phyloP scores from a whole-genome alignment of 2,888 invertebrate species.

The Machimus atricapillus region DNA sequence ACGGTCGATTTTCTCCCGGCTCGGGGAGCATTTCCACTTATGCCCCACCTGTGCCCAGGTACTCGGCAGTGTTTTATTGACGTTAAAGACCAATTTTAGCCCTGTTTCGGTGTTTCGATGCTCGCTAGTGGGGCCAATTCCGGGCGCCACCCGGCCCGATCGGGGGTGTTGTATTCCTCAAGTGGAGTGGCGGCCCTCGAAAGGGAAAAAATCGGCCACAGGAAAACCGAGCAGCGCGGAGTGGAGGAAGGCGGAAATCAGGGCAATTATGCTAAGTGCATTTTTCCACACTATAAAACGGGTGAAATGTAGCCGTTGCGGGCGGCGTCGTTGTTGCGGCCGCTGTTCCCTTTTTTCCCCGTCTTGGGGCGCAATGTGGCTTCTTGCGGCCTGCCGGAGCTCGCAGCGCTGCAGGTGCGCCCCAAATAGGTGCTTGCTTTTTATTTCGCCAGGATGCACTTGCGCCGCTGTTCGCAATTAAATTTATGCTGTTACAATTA shows the following conservation, averaged over 20 bases:
- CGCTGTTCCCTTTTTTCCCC: neutral
- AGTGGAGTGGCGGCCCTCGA: neutral
- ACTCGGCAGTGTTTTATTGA: neutral
- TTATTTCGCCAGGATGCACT: slow-evolving; percentile 3
- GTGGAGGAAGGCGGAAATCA: neutral
- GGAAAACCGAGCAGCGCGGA: neutral
- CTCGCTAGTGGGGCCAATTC: neutral
- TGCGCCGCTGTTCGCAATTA: slow-evolving; percentile 22
- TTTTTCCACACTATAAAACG: neutral
- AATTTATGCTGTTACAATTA: slow-evolving; percentile 13
- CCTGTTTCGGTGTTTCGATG: neutral
- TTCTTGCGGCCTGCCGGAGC: neutral
- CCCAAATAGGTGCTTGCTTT: slow-evolving; percentile 7
- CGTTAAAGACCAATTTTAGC: neutral
- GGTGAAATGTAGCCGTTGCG: neutral
- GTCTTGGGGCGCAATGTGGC: neutral
- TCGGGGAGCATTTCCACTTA: neutral
- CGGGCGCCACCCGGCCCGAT: neutral
- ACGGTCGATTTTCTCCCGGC: neutral
- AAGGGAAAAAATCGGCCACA: neutral
- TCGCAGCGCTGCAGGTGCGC: neutral
- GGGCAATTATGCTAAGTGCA: slow-evolving; percentile 32
- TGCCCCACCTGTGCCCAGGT: neutral
- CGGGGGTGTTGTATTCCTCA: neutral
- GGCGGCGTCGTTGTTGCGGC: neutral